These are phyloP conservation scores for Sycobia sp. DNA, from an alignment of 1,140 invertebrate species.

Conservation along the genomic window DNA sequence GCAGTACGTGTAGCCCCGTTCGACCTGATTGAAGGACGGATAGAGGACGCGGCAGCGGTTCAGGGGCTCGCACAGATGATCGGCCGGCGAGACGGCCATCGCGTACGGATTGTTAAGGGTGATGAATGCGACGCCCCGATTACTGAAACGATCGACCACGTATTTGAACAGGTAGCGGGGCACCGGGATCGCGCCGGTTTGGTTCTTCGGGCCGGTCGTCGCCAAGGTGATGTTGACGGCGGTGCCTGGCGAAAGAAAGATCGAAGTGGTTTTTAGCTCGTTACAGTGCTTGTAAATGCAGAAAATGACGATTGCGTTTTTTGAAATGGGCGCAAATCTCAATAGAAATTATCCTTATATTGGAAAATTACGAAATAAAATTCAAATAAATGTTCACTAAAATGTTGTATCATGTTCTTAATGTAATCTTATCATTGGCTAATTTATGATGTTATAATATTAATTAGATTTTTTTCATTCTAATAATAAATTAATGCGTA, in stretches of 20 bases:
- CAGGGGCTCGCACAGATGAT: background rate
- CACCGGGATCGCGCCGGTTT: conserved; percentile 58
- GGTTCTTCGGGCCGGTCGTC: conserved; percentile 51
- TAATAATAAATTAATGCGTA: too few species aligned
- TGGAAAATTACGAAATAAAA: too few species aligned
- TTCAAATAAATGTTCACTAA: too few species aligned
- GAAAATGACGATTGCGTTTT: too few species aligned
- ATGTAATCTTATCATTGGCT: too few species aligned
- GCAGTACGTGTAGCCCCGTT: conserved; percentile 36
- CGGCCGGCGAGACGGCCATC: conserved; percentile 40
- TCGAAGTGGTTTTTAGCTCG: background rate
- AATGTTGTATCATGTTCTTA: too few species aligned
- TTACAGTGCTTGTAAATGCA: too few species aligned
- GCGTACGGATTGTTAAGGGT: conserved; percentile 69
- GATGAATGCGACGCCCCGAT: conserved; percentile 64
- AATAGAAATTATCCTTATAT: too few species aligned
- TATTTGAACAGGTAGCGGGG: conserved; percentile 68
- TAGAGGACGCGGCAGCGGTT: background rate
- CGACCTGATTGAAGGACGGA: conserved; percentile 12
- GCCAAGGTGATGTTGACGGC: background rate
- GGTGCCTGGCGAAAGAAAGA: background rate
- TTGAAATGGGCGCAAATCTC: too few species aligned
- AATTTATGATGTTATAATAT: too few species aligned
- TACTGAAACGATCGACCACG: conserved; percentile 58
- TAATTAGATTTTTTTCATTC: too few species aligned